Evolutionary conservation across 1,140 invertebrate species (phyloP), one percentile per base, ranked within the genome.

Genomic region (Gyrodactylus salaris): DNA sequence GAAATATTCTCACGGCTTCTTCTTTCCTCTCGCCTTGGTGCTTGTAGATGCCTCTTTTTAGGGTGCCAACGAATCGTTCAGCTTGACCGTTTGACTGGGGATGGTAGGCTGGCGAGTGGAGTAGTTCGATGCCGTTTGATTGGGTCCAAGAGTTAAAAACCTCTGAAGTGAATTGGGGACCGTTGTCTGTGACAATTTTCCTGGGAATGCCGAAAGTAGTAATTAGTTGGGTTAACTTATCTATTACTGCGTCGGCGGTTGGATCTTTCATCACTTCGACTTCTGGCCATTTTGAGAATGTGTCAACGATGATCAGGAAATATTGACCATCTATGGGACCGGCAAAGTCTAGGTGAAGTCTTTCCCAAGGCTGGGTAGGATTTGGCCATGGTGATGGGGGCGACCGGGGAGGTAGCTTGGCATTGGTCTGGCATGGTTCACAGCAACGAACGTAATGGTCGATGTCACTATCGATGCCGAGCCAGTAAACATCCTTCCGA

Each of bases 261-360:
- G 34, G 34, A 54, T n/a, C 7, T 54, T 54, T 54, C 34, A 54
- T 54, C n/a, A 54, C n/a, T 54, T 26, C 19, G 0, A 82, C 76
- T 76, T 82, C 79, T 22, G 78, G 75, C 78, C 79, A 83, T 75
- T 80, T 81, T 0, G 78, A 79, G 74, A 77, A 79, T 0, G 79
- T 74, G 77, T 83, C 82, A 0, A 80, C 76, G 1, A 81, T 73
- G 23, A 83, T 77, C 20, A 83, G 74, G 74, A 79, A 83, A 74
- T 76, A 78, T 72, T 78, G 75, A 0, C 76, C 76, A 27, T 77
- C 69, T 68, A 80, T 78, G n/a, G 79, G 81, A 19, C 81, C 81
- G 1, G 80, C 79, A 76, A 81, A 83, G 76, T 84, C 84, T 0
- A 81, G 76, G 75, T 84, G 82, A 0, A 84, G 68, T 70, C 82